These are phyloP conservation scores for Tretioscincus oriximinensis DNA, from an alignment of 2,113 vertebrate species.

Conservation along the genomic window DNA sequence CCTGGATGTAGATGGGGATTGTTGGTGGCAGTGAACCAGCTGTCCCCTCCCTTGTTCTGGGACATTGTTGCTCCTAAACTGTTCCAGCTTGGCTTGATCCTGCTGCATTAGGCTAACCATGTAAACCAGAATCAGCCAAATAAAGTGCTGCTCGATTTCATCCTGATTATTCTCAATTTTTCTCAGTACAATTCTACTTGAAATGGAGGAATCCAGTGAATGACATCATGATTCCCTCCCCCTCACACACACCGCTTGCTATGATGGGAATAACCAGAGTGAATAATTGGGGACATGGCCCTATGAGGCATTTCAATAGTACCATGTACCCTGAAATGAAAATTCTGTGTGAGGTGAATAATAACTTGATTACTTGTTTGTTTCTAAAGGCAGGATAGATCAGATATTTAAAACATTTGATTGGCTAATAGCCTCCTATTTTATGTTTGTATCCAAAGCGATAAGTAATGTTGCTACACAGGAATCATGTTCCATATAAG, in stretches of 20 bases:
- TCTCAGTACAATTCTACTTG: conserved; percentile 9
- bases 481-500: no score
- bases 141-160: conserved; percentile 19
- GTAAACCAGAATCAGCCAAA: no score
- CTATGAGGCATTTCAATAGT: background rate
- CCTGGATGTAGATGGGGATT: no score
- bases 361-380: background rate
- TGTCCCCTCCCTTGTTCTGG: no score
- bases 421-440: background rate
- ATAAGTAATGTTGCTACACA: no score
- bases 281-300: conserved; percentile 21
- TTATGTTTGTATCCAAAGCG: background rate
- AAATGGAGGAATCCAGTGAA: conserved; percentile 10
- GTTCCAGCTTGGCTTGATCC: no score
- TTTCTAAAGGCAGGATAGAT: background rate
- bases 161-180: conserved; percentile 1
- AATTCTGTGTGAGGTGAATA: background rate
- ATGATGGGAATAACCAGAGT: conserved; percentile 4
- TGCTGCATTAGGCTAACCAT: no score
- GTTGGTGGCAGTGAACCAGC: no score
- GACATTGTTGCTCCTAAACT: no score
- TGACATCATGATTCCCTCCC: background rate
- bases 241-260: background rate
- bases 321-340: background rate
- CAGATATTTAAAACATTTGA: background rate